Evolutionary conservation across 1,140 invertebrate genomes (phyloP), one percentile per base, ranked within the genome.

Genomic region (Ostrea denselamellosa): DNA sequence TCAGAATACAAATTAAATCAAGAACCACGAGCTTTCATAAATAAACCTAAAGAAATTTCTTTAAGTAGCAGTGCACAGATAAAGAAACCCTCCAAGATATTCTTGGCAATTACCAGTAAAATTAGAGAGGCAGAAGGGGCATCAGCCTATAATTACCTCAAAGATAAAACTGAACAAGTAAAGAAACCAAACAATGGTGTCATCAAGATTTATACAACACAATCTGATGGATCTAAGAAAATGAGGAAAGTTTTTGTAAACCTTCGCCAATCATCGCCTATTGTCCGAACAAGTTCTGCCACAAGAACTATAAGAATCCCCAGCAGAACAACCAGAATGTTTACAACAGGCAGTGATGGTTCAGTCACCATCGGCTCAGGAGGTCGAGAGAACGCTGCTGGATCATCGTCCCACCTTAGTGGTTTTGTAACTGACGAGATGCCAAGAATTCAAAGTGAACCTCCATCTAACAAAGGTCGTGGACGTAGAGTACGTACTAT

Each of bases 71-170:
- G 14, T 34, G 68, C 68, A 77, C 14, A 12, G 22, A 12, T 14
- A 5, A 25, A 25, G 9, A 77, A 25, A 34, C 68, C 68, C 14
- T 77, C 68, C 7, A 77, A 25, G 10, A 22, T 77, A 9, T 77
- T 77, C 68, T 77, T 77, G 28, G 68, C 68, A 14, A 77, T 77
- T 28, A 28, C 25, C 8, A 77, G 68, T 77, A 28, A 77, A 77
- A 25, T 77, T 22, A 77, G 28, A 77, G 68, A 77, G 28, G 68
- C 68, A 10, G 68, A 77, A 10, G 12, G 28, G 12, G 68, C 68
- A 19, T 19, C 17, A 7, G 17, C 58, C 14, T 62, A 19, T 4
- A 17, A 34, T 34, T 14, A 44, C 17, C 9, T 28, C 28, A 22
- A 12, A 77, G 25, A 25, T n/a, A 62, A n/a, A 62, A n/a, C 56